A percentile compares a stretch with the other conserved stretches of the same genome.
Evolutionary conservation across 1,140 invertebrate genomes (phyloP).

Genomic region (Drosophila micromelanica): DNA sequence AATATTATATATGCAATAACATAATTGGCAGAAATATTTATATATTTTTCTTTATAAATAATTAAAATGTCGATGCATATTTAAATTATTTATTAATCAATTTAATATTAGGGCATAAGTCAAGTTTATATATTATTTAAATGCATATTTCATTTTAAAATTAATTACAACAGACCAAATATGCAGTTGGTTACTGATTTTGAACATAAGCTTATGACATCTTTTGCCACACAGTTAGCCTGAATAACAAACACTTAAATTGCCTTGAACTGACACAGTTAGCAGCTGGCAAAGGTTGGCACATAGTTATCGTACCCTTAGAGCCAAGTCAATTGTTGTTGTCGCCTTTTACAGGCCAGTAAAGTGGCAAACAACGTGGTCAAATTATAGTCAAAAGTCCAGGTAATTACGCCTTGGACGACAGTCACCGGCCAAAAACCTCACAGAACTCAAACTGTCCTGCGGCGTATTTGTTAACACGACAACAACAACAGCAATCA

Average conservation of each 20-base stretch:
- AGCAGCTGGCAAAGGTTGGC: slow-evolving; percentile 12
- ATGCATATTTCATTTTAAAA: too few species aligned
- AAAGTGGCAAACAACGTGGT: slow-evolving; percentile 68
- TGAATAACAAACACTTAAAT: slow-evolving; percentile 2
- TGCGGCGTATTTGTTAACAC: slow-evolving; percentile 70
- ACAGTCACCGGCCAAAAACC: slow-evolving; percentile 48
- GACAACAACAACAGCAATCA: slow-evolving; percentile 34
- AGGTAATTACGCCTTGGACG: slow-evolving; percentile 72
- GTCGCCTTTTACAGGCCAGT: slow-evolving; percentile 31
- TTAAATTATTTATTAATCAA: too few species aligned
- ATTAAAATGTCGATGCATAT: too few species aligned
- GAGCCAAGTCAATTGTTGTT: slow-evolving; percentile 49
- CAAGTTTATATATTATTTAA: neutral
- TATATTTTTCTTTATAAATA: too few species aligned
- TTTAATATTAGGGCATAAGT: neutral
- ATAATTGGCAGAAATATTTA: too few species aligned
- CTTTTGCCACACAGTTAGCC: neutral
- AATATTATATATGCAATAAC: too few species aligned
- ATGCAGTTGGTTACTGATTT: neutral
- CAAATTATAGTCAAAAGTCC: slow-evolving; percentile 65
- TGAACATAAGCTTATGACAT: neutral
- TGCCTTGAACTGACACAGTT: slow-evolving; percentile 3
- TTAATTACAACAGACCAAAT: too few species aligned
- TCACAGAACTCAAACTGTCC: slow-evolving; percentile 64
- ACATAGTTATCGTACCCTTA: slow-evolving; percentile 33